Base-by-base conservation (phyloP, 2,888 invertebrate species). In the Catonia carolina region DNA sequence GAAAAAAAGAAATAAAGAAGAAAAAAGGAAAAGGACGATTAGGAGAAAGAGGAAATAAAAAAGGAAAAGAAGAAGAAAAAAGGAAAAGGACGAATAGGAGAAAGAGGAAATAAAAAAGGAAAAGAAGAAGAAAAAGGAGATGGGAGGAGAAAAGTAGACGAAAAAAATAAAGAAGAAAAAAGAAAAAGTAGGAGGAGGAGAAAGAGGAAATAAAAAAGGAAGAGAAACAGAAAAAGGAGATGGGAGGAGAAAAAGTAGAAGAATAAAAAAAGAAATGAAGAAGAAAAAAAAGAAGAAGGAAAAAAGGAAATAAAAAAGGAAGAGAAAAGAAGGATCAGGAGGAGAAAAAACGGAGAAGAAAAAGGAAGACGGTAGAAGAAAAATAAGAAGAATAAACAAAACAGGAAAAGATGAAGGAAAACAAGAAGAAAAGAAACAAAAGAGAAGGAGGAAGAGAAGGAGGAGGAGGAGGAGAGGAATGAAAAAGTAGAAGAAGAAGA, bases 131-230 rank as follows among this genome's bases (percentile, higher is more conserved):
- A 27, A 31, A 23, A 33, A 41, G 53, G 18, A 41, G 18, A 49
- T 56, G n/a, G 35, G 7, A 5, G 12, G 45, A 45, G 62, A 57
- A 39, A 60, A 50, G 33, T 49, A 35, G 64, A 61, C 62, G 62
- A 54, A 64, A 59, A 31, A n/a, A 49, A 45, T 55, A 42, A 54
- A 37, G 51, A 55, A 53, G 36, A 53, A 48, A 57, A 55, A 56
- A 58, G 58, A 54, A 42, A 51, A 45, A 12, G 56, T 17, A 49
- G 53, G 52, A 35, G 42, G 53, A 55, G 7, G 41, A 54, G 53
- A 39, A 39, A 45, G 63, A 57, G 36, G 59, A 50, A 17, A 35
- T 7, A 20, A 39, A 33, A 23, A 18, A 45, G 20, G 20, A 45
- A 20, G n/a, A 20, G 18, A 45, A 20, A 20, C 7, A 41, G 18